These are phyloP conservation scores for Beris chalybata DNA, from an alignment of 2,888 invertebrate genomes.

Conservation along the genomic window DNA sequence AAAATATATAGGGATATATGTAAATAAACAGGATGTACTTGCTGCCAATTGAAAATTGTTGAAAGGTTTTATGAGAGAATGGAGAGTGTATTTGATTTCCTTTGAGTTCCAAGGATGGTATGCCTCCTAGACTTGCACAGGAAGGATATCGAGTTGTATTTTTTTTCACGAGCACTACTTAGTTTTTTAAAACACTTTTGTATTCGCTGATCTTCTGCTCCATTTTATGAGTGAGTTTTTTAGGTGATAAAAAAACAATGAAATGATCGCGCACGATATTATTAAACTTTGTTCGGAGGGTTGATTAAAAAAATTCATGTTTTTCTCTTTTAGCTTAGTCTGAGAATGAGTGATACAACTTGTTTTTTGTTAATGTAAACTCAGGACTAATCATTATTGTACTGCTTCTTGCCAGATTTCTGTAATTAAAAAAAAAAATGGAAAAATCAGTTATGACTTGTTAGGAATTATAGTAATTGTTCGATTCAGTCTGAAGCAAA, in stretches of 20 bases:
- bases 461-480: too few species aligned
- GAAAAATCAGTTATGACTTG: conserved; percentile 20
- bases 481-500: too few species aligned
- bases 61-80: conserved; percentile 5
- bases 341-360: conserved; percentile 78
- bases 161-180: background rate
- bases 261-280: conserved; percentile 25
- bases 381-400: conserved; percentile 87
- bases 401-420: conserved; percentile 82
- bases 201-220: background rate
- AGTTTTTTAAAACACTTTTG: conserved; percentile 2
- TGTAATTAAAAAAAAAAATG: conserved; percentile 53
- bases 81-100: conserved; percentile 5
- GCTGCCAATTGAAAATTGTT: conserved; percentile 18
- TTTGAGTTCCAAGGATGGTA: background rate
- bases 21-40: conserved; percentile 16
- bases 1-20: conserved; percentile 12
- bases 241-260: background rate
- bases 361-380: conserved; percentile 88
- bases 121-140: conserved; percentile 7
- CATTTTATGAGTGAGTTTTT: conserved; percentile 8
- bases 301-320: conserved; percentile 36
- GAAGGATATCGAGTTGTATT: background rate
- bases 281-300: conserved; percentile 44
- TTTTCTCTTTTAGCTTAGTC: conserved; percentile 47